Conservation (phyloP, 2,113 vertebrate species). For the Syrrhaptes paradoxus region DNA sequence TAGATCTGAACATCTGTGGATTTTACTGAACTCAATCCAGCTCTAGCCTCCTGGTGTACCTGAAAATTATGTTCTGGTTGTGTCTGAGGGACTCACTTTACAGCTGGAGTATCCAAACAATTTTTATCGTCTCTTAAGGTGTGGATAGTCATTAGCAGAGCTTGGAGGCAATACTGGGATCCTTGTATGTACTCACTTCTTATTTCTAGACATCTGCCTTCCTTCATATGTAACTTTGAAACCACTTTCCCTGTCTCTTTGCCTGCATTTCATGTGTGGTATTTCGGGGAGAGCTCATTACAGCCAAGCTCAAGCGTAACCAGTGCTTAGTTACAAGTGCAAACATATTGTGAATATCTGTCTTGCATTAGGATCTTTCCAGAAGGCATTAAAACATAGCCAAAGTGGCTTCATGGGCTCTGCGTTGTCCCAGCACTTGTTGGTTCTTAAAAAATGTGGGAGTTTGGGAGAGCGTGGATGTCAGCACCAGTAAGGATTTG, state of each 20-base stretch:
- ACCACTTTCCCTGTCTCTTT: neutral
- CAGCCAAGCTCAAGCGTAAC: neutral
- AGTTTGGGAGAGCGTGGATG: neutral
- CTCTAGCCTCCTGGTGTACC: neutral
- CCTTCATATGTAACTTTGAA: neutral
- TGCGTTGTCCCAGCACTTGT: neutral
- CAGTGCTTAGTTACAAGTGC: neutral
- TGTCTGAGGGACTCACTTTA: neutral
- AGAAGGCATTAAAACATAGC: conserved; percentile 15
- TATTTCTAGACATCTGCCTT: neutral
- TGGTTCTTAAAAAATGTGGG: neutral
- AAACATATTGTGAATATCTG: neutral
- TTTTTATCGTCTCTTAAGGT: neutral
- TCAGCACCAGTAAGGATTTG: conserved; percentile 35
- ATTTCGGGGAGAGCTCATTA: conserved; percentile 6
- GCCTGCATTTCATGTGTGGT: conserved; percentile 4
- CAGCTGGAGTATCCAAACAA: neutral
- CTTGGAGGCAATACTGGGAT: neutral
- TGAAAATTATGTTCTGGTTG: neutral
- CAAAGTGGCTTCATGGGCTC: neutral
- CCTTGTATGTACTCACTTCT: neutral
- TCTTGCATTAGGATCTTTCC: conserved; percentile 49
- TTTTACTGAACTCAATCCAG: neutral
- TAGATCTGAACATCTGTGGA: neutral
- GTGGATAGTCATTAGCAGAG: neutral